These are phyloP conservation scores for Mormyrus lacerda DNA, from an alignment of 2,113 vertebrate genomes.

Conservation along the genomic window DNA sequence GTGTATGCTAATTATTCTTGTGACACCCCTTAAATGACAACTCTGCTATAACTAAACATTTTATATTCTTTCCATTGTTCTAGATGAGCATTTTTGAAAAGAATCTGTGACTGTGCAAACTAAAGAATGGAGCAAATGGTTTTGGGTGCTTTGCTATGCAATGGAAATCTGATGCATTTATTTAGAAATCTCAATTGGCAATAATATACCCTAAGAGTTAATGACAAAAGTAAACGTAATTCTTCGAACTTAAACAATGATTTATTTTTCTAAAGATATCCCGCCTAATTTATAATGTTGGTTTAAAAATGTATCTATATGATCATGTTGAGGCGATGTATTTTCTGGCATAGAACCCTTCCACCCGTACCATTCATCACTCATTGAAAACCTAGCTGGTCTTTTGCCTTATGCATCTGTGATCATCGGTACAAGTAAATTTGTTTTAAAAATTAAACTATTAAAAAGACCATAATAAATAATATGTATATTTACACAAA, in stretches of 20 bases:
- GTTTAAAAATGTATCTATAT: background rate
- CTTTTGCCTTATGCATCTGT: conserved; percentile 66
- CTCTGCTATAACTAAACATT: background rate
- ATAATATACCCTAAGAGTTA: conserved; percentile 33
- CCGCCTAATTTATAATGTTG: conserved; percentile 7
- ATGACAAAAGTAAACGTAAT: conserved; percentile 37
- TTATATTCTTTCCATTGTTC: background rate
- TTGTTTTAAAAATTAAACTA: conserved; percentile 36
- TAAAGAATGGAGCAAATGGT: background rate
- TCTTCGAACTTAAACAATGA: conserved; percentile 47
- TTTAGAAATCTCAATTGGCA: conserved; percentile 29
- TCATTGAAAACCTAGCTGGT: conserved; percentile 41
- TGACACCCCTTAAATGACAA: background rate
- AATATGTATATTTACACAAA: conserved; percentile 64
- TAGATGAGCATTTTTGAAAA: background rate
- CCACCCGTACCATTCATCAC: background rate
- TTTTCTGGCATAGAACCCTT: background rate
- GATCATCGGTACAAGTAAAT: conserved; percentile 52
- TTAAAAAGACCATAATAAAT: conserved; percentile 54
- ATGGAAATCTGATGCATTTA: conserved; percentile 36
- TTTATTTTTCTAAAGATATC: conserved; percentile 10
- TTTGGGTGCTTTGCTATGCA: conserved; percentile 49
- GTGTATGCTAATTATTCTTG: background rate
- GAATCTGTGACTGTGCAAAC: background rate
- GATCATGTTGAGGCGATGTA: background rate